phyloP scores from a whole-genome alignment of 2,888 invertebrate species.

The Phortica okadai region DNA sequence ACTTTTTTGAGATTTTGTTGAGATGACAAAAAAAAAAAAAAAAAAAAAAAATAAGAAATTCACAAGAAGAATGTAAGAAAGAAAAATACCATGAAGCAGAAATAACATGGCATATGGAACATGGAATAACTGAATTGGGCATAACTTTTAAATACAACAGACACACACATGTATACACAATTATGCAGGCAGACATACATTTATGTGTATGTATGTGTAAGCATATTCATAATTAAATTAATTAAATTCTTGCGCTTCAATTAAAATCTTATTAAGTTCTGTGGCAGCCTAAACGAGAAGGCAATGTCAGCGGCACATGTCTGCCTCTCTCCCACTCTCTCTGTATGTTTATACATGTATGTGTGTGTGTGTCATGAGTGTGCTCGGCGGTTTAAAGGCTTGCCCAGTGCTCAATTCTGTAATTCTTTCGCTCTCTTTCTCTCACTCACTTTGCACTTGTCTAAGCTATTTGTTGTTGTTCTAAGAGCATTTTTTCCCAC shows the following conservation, averaged over 20 bases:
- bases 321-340: not conserved
- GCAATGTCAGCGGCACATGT: not conserved
- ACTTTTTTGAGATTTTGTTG: not conserved
- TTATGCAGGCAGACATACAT: not conserved
- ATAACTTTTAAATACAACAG: not conserved
- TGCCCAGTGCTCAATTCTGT: too few relatives aligned
- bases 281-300: slow-evolving; percentile 39
- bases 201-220: slow-evolving; percentile 34
- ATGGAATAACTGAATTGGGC: not conserved
- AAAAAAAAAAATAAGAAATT: not conserved
- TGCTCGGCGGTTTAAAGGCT: too few relatives aligned
- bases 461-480: slow-evolving; percentile 2
- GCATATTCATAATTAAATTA: slow-evolving; percentile 63
- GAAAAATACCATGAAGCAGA: not conserved
- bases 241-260: slow-evolving; percentile 73
- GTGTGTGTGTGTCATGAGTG: too few relatives aligned
- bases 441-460: not conserved
- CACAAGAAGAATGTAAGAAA: not conserved
- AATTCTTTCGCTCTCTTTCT: too few relatives aligned
- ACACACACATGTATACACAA: not conserved
- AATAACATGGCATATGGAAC: not conserved
- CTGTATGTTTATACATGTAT: too few relatives aligned
- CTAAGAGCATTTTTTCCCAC: slow-evolving; percentile 7
- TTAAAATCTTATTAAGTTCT: slow-evolving; percentile 70
- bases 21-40: not conserved